These are phyloP conservation scores for Blastomussa wellsi DNA, from an alignment of 92 coral and sea anemone species.

Conservation along the genomic window DNA sequence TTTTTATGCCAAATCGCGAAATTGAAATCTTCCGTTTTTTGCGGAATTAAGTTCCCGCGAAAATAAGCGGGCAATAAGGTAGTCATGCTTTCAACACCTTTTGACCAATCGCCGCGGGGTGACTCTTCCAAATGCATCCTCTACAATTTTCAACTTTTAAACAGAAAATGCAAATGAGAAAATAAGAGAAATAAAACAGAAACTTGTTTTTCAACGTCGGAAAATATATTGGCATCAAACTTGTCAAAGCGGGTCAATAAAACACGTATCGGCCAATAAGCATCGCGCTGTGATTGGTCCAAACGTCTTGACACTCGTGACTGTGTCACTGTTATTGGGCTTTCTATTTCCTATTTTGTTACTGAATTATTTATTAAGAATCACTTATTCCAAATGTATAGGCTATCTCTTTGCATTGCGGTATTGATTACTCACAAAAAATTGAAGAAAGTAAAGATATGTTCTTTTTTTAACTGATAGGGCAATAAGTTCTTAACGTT, in stretches of 20 bases:
- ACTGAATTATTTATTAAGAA: constrained; percentile 19
- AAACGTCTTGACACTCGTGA: neutral
- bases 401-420: neutral
- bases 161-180: neutral
- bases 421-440: neutral
- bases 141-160: neutral
- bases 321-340: neutral
- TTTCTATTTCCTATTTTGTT: constrained; percentile 21
- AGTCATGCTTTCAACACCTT: too few relatives aligned
- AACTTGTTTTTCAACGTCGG: neutral
- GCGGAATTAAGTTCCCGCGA: too few relatives aligned
- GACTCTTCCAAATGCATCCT: neutral
- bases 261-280: neutral
- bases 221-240: constrained; percentile 1
- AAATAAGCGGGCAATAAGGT: too few relatives aligned
- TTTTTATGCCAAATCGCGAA: too few relatives aligned
- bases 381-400: neutral
- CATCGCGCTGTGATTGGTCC: neutral
- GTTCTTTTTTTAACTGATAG: neutral
- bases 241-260: neutral
- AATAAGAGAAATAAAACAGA: neutral
- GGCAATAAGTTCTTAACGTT: neutral
- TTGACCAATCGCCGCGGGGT: too few relatives aligned
- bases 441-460: neutral
- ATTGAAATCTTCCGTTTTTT: too few relatives aligned